These are phyloP conservation scores for Sciaenops ocellatus DNA, from an alignment of 2,797 vertebrate genomes.

Conservation along the genomic window DNA sequence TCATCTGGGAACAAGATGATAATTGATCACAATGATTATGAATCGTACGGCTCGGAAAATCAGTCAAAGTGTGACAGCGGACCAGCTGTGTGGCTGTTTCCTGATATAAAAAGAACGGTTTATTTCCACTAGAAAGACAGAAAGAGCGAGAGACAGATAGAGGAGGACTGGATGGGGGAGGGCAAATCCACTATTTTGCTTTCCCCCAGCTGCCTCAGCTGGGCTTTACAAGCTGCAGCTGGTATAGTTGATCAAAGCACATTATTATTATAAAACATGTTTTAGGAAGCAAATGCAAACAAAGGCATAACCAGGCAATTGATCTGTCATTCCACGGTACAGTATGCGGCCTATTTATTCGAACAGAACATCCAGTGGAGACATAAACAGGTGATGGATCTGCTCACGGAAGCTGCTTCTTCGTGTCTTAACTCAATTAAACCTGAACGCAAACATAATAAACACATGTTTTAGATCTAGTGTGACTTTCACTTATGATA, in stretches of 20 bases:
- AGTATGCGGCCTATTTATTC: background rate
- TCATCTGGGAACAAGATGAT: conserved; percentile 73
- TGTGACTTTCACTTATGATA: background rate
- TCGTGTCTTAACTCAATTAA: background rate
- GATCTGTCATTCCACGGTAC: conserved; percentile 36
- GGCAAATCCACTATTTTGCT: conserved; percentile 60
- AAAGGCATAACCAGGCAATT: conserved; percentile 56
- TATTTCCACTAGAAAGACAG: conserved; percentile 64
- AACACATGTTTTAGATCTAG: background rate
- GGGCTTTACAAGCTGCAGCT: conserved; percentile 75
- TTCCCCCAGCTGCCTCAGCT: conserved; percentile 68
- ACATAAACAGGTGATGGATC: background rate
- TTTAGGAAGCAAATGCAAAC: conserved; percentile 66
- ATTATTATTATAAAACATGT: conserved; percentile 64
- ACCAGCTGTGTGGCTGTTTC: conserved; percentile 76
- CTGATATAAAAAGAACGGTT: conserved; percentile 69
- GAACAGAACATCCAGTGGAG: background rate
- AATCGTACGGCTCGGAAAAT: conserved; percentile 60
- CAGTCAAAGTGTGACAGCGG: conserved; percentile 72
- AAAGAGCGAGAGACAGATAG: conserved; percentile 21
- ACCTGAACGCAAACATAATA: background rate
- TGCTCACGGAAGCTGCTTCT: background rate
- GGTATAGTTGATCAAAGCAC: conserved; percentile 66
- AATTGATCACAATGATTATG: conserved; percentile 78
- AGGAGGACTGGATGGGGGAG: conserved; percentile 42